Evolutionary conservation across 2,888 invertebrate genomes (phyloP).

Genomic region (Leucophenga maculata): DNA sequence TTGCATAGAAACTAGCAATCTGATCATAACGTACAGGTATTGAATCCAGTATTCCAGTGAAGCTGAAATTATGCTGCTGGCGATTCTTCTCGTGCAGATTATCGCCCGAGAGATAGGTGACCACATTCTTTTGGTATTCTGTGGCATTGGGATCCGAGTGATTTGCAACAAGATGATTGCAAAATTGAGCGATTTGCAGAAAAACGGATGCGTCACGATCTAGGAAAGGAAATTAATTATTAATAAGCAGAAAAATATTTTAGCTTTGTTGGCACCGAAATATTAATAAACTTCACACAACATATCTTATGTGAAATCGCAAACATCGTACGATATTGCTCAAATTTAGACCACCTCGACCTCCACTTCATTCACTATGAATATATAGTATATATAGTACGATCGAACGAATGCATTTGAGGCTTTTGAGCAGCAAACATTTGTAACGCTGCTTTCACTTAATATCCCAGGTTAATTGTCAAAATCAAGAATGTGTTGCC

Average conservation of each 20-base stretch:
- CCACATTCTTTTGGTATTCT: constrained; percentile 74
- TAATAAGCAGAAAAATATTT: neutral
- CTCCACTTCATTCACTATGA: no score
- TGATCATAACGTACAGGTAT: constrained; percentile 88
- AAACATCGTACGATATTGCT: no score
- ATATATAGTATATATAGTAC: no score
- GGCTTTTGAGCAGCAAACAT: no score
- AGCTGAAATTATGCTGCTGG: constrained; percentile 77
- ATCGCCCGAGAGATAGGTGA: constrained; percentile 84
- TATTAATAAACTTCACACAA: neutral
- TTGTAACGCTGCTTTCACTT: no score
- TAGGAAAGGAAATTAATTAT: constrained; percentile 36
- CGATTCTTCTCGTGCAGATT: constrained; percentile 70
- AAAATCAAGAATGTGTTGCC: no score
- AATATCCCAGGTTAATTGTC: no score
- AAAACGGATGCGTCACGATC: constrained; percentile 72
- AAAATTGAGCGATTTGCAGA: constrained; percentile 71
- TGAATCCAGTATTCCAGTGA: constrained; percentile 83
- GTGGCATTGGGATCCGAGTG: constrained; percentile 73
- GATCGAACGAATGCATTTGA: no score
- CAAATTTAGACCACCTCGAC: no score
- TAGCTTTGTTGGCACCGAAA: no score
- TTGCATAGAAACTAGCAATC: constrained; percentile 86
- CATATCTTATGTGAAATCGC: neutral
- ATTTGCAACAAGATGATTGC: constrained; percentile 71